phyloP scores from a whole-genome alignment of 23 tunicate genomes.

The Trididemnum miniatum region DNA sequence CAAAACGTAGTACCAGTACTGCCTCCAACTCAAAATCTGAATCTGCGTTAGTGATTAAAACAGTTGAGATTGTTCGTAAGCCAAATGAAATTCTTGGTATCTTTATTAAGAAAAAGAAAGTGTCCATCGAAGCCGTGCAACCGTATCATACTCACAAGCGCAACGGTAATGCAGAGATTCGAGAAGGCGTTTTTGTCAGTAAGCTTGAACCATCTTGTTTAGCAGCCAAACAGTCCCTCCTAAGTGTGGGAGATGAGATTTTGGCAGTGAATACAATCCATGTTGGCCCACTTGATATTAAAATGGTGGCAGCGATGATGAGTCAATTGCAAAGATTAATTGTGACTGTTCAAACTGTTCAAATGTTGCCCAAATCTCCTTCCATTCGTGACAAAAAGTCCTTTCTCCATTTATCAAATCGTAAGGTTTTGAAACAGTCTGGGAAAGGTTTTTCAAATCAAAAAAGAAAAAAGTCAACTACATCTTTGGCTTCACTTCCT shows the following conservation, averaged over 20 bases:
- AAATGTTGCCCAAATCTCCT: neutral
- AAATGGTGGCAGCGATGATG: conserved; percentile 86
- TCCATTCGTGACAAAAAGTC: neutral
- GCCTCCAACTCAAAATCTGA: neutral
- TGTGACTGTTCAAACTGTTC: conserved; percentile 48
- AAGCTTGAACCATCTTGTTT: conserved; percentile 37
- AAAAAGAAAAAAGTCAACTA: neutral
- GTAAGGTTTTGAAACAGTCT: neutral
- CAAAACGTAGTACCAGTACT: conserved; percentile 37
- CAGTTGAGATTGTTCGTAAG: conserved; percentile 51
- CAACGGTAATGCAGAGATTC: neutral
- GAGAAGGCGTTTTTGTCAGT: conserved; percentile 65
- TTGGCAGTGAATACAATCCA: conserved; percentile 65
- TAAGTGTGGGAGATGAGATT: conserved; percentile 72
- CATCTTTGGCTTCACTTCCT: conserved; percentile 17
- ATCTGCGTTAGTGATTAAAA: conserved; percentile 30
- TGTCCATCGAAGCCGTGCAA: neutral
- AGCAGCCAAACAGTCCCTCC: conserved; percentile 37
- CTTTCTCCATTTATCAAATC: neutral
- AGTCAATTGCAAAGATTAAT: conserved; percentile 35
- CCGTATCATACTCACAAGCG: neutral
- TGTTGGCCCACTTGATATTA: conserved; percentile 37
- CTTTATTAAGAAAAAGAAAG: conserved; percentile 60
- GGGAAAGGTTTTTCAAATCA: neutral
- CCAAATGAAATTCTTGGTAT: conserved; percentile 66